Percentiles rank a stretch among this genome's conserved stretches.
Conservation (phyloP, 2,113 vertebrate species). For the Amazona vittata region DNA sequence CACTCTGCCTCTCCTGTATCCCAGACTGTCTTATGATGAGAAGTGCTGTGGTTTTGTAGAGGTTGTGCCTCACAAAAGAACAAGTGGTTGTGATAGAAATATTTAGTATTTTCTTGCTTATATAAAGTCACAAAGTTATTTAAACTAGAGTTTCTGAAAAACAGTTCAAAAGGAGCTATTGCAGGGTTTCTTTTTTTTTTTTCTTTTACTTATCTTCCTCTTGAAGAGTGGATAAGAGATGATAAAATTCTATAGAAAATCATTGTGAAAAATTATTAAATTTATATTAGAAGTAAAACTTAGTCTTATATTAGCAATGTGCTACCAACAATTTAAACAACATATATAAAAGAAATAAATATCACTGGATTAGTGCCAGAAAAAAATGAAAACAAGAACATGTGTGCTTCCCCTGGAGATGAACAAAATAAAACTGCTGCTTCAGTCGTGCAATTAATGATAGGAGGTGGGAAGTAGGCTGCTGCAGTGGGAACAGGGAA, state of each 20-base stretch:
- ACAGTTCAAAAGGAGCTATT: not conserved
- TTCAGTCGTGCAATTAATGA: rapidly evolving
- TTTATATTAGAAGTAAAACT: not conserved
- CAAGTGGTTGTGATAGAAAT: not conserved
- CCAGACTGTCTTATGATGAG: not conserved
- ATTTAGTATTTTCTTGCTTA: not conserved
- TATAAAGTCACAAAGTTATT: not conserved
- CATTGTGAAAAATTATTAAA: not conserved
- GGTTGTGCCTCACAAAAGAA: not conserved
- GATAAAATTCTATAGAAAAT: not conserved
- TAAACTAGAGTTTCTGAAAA: not conserved
- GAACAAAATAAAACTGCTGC: not conserved
- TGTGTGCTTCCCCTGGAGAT: not conserved
- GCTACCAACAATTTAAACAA: not conserved
- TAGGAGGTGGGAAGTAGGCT: not conserved
- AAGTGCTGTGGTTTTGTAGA: not conserved
- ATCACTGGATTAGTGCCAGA: not conserved
- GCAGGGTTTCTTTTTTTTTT: not conserved
- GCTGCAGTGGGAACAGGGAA: not conserved
- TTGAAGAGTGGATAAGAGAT: not conserved
- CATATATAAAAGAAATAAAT: not conserved
- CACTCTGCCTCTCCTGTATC: not conserved
- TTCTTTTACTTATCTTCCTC: not conserved
- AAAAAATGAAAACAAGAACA: not conserved
- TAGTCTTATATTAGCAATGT: not conserved